Evolutionary conservation across 2,113 vertebrate genomes (phyloP).

Genomic region (Muntiacus reevesi): DNA sequence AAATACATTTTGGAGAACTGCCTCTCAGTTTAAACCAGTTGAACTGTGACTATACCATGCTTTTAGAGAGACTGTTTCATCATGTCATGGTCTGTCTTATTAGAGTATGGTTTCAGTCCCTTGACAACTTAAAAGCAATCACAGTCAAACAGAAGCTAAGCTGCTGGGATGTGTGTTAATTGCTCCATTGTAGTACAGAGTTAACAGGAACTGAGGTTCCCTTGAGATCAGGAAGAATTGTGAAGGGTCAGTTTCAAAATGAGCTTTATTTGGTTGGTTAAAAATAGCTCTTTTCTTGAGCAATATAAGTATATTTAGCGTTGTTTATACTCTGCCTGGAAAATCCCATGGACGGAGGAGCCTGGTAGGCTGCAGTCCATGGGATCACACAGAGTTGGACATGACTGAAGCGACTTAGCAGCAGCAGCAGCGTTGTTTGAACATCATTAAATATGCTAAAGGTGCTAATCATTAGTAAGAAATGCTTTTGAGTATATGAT

Average conservation of each 20-base stretch:
- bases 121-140: conserved; percentile 50
- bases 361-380: no score
- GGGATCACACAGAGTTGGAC: no score
- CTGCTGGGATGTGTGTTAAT: conserved; percentile 62
- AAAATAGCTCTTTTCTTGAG: conserved; percentile 18
- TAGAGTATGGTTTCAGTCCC: conserved; percentile 48
- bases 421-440: neutral
- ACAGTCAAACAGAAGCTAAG: conserved; percentile 2
- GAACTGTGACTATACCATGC: neutral
- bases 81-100: conserved; percentile 14
- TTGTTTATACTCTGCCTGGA: neutral
- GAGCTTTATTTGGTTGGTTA: conserved; percentile 47
- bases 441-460: conserved; percentile 26
- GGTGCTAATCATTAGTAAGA: conserved; percentile 29
- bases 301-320: neutral
- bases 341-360: no score
- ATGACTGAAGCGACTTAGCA: no score
- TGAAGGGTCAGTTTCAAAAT: conserved; percentile 67
- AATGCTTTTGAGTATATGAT: conserved; percentile 3
- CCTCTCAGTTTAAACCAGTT: neutral
- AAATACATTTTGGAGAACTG: neutral
- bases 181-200: conserved; percentile 39
- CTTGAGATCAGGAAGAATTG: conserved; percentile 44
- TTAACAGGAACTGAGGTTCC: conserved; percentile 43
- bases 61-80: neutral